Evolutionary conservation across 92 coral and sea anemone species (phyloP), one percentile per base, ranked within the genome.

Genomic region (Parazoanthus atlanticus): DNA sequence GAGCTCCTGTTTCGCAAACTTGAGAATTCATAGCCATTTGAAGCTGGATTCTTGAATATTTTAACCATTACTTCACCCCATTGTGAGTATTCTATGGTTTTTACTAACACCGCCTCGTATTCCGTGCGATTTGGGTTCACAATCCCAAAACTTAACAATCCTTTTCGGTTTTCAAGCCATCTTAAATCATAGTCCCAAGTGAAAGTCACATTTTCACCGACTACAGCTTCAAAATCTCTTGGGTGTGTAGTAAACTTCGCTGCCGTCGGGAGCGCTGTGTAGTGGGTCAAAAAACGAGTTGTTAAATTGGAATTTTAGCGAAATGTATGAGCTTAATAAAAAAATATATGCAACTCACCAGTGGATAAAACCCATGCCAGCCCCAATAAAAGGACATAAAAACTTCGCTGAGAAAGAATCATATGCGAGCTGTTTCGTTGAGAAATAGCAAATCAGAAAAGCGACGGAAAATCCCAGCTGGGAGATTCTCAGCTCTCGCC

Each of bases 191-290:
- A 70, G 3, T 84, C 67, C 87, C 87, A 84, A 6, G 78, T 26
- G 26, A 84, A 84, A 16, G 87, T 84, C 41, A 72, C 79, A 32
- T 69, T 84, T 70, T 84, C 87, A 43, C 87, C 87, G 26, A 84
- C 77, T 69, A 84, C 87, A 10, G 47, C 79, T 84, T 84, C 79
- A 31, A 84, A 70, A 30, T 70, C 87, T 30, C 32, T 29, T 15
- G 87, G 87, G 38, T 32, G 13, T 67, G 78, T 31, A 71, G 74
- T 70, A 52, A 84, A 84, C 32, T 70, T 31, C 23, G 78, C 78
- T 31, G 76, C 23, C 25, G 66, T 21, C 41, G 74, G 32, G 61
- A 8, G 7, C 58, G 26, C 66, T 69, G 87, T 75, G 8, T 6
- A 17, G 30, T 52, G 32, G 43, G 84, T 80, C 13, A 56, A 36